Evolutionary conservation across 2,888 invertebrate genomes (phyloP), one percentile per base, ranked within the genome.

Genomic region (Polydrusus tereticollis): DNA sequence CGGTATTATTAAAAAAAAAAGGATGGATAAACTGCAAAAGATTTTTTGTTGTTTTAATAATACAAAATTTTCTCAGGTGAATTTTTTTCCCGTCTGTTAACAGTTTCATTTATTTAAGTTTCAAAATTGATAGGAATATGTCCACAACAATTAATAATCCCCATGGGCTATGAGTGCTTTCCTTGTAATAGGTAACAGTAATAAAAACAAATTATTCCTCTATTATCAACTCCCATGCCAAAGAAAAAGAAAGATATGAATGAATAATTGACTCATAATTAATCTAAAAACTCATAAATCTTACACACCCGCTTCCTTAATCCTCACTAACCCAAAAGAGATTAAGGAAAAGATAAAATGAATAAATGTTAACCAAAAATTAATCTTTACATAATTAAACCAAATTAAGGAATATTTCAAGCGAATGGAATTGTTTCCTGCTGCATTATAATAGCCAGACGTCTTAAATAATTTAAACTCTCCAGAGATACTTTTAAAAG

Each of bases 331-430:
- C 38, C 65, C n/a, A 55, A 55, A 65, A 65, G 55, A 52, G 65
- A 65, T 65, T 65, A 65, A 65, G 65, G 26, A 57, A 65, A 14
- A 55, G 65, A 65, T 65, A 65, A 52, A 65, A 65, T 55, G 55
- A 65, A 65, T 65, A 55, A 65, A 65, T 65, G 55, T 65, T 55
- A 55, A 55, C 52, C 55, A 36, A 43, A 41, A 52, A 65, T 65
- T 55, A 65, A 55, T 55, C 65, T 65, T 41, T 55, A 55, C 52
- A 65, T 65, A 52, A 65, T 65, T 65, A 55, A 65, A 65, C 55
- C 55, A 45, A 62, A 62, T 62, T 62, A 62, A 47, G 47, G 47
- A 62, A 62, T 62, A 62, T 62, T 62, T 62, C 33, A 62, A 33
- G 21, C 41, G 23, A 33, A 16, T 33, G 62, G 26, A 62, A 62